Conservation (phyloP, 2,888 invertebrate species). For the Drosophila anomelani region DNA sequence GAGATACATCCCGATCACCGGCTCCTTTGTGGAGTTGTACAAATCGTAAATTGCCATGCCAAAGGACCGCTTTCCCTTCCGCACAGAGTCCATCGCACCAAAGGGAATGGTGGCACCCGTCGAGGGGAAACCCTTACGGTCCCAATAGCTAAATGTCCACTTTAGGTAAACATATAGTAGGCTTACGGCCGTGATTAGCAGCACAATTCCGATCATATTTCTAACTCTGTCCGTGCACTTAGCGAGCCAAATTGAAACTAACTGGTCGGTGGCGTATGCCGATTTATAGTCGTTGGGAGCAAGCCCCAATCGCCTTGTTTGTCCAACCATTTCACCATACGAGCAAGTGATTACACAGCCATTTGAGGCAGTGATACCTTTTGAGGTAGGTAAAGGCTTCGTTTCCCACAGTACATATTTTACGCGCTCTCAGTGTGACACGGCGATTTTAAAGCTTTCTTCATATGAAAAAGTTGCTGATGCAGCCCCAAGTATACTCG, state of each 20-base stretch:
- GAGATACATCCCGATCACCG: slow-evolving; percentile 87
- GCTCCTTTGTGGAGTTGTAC: slow-evolving; percentile 84
- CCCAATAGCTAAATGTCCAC: slow-evolving; percentile 86
- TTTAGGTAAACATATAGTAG: slow-evolving; percentile 65
- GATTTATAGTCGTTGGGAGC: slow-evolving; percentile 21
- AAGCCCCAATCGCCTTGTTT: not conserved
- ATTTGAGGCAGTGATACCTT: not conserved
- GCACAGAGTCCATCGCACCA: slow-evolving; percentile 87
- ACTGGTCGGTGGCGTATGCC: not conserved
- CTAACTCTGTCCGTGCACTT: not conserved
- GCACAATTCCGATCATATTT: slow-evolving; percentile 23
- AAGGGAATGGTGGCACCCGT: slow-evolving; percentile 87
- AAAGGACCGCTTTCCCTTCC: slow-evolving; percentile 87
- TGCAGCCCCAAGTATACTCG: not conserved
- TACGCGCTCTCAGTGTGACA: slow-evolving; percentile 14
- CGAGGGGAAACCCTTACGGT: slow-evolving; percentile 86
- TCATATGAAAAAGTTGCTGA: not conserved
- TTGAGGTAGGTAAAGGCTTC: not conserved
- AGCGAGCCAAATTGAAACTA: slow-evolving; percentile 6
- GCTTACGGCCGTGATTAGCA: slow-evolving; percentile 19
- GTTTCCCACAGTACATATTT: not conserved
- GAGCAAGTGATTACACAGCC: not conserved
- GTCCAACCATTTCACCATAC: not conserved
- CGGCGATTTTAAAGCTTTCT: not conserved
- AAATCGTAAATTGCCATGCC: slow-evolving; percentile 87